Conservation (phyloP, 2,888 invertebrate genomes). For the Epinotia brunnichana region DNA sequence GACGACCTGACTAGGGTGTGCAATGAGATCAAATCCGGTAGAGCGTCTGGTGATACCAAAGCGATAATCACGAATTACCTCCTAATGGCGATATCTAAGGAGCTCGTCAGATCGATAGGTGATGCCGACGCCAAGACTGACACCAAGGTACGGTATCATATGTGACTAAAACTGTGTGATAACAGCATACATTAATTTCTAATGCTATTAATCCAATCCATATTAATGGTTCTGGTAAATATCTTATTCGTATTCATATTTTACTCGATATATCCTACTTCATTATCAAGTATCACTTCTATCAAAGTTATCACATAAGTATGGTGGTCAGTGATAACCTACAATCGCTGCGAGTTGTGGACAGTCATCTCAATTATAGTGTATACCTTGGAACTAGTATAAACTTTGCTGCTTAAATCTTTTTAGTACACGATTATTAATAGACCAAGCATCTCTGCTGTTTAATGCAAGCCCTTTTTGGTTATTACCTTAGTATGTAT, state of each 20-base stretch:
- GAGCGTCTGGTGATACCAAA: slow-evolving; percentile 74
- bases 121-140: slow-evolving; percentile 82
- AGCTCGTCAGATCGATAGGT: slow-evolving; percentile 79
- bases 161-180: slow-evolving; percentile 66
- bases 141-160: slow-evolving; percentile 72
- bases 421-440: no score
- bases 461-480: no score
- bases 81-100: slow-evolving; percentile 81
- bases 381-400: no score
- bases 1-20: slow-evolving; percentile 74
- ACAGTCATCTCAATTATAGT: neutral
- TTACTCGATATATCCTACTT: neutral
- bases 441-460: no score
- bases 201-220: slow-evolving; percentile 39
- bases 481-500: no score
- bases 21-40: slow-evolving; percentile 67
- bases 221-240: slow-evolving; percentile 43
- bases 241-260: slow-evolving; percentile 4
- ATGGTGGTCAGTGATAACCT: neutral
- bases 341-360: slow-evolving; percentile 1
- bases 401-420: no score
- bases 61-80: slow-evolving; percentile 81
- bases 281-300: neutral
- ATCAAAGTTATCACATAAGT: neutral
- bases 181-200: slow-evolving; percentile 39